Conservation (phyloP, 1,140 invertebrate genomes). For the Ruditapes philippinarum region DNA sequence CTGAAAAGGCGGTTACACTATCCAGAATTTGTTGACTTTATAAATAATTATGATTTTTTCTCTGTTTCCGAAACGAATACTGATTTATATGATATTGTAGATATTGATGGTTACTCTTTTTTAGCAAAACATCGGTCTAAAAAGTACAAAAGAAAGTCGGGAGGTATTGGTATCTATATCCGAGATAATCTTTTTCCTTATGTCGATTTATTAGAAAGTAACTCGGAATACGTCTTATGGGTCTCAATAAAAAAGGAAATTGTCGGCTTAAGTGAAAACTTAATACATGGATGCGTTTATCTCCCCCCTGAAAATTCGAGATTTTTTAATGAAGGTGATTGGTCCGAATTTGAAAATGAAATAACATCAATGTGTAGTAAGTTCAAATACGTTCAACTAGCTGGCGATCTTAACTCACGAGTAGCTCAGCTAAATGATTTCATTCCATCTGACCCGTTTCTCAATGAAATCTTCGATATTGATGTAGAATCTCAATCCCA, state of each 20-base stretch:
- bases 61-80: neutral
- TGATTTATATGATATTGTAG: neutral
- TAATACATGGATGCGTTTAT: neutral
- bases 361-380: neutral
- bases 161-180: neutral
- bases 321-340: neutral
- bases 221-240: neutral
- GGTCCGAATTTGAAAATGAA: neutral
- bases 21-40: neutral
- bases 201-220: neutral
- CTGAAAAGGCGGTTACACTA: neutral
- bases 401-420: neutral
- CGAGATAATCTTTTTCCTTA: neutral
- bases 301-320: slow-evolving; percentile 22
- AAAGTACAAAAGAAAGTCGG: neutral
- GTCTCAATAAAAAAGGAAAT: neutral
- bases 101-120: neutral
- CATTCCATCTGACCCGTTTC: neutral
- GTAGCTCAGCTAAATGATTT: neutral
- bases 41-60: neutral
- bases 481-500: neutral
- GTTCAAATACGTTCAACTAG: neutral
- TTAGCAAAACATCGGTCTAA: neutral
- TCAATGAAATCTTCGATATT: neutral
- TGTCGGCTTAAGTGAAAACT: neutral